These are phyloP conservation scores for Butorides virescens DNA, from an alignment of 2,113 vertebrate genomes.

Conservation along the genomic window DNA sequence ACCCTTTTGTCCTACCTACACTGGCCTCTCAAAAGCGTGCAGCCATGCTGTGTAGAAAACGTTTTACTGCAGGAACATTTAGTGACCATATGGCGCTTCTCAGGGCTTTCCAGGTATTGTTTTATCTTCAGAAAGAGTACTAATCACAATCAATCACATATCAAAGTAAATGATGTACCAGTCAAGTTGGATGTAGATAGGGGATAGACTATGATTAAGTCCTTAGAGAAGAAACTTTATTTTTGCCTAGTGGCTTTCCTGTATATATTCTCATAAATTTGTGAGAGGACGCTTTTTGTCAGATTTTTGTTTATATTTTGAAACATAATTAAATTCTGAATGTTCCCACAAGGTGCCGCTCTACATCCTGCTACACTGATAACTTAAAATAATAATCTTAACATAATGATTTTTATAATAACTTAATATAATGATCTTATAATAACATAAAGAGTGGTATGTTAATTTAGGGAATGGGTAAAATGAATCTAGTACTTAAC, in stretches of 20 bases:
- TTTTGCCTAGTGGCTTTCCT: not conserved
- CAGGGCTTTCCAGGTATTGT: slow-evolving; percentile 90
- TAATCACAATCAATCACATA: not conserved
- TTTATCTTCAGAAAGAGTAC: not conserved
- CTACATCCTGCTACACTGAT: not conserved
- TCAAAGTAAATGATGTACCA: not conserved
- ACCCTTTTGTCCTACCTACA: slow-evolving; percentile 89
- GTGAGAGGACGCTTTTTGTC: not conserved
- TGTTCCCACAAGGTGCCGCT: not conserved
- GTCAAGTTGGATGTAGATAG: not conserved
- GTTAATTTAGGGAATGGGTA: not conserved
- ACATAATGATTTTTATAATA: not conserved
- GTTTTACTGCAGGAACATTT: slow-evolving; percentile 85
- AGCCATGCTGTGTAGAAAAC: slow-evolving; percentile 85
- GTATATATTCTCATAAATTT: not conserved
- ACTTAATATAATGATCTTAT: not conserved
- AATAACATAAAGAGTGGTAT: not conserved
- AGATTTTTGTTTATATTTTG: not conserved
- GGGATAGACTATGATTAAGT: not conserved
- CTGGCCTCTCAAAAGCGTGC: slow-evolving; percentile 87
- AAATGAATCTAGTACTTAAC: not conserved
- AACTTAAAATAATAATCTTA: not conserved
- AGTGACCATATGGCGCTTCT: slow-evolving; percentile 98
- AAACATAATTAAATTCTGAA: not conserved
- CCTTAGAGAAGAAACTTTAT: not conserved